Evolutionary conservation across 2,113 vertebrate genomes (phyloP).

Genomic region (Rhabdomys dilectus): DNA sequence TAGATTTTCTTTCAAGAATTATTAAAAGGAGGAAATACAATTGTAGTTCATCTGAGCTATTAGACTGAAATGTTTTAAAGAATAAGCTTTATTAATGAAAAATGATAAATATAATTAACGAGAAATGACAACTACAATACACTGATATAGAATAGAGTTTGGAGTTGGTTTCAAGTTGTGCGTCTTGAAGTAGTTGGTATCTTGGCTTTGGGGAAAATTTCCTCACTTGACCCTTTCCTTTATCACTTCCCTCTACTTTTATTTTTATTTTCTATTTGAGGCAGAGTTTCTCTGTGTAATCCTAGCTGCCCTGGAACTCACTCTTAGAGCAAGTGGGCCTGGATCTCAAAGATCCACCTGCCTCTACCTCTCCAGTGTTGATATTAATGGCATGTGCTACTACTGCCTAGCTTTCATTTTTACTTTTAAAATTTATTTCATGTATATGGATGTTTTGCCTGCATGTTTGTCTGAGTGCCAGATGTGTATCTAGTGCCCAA

Average conservation of each 20-base stretch:
- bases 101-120: background rate
- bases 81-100: background rate
- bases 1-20: background rate
- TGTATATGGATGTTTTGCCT: background rate
- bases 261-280: background rate
- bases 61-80: background rate
- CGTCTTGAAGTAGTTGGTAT: background rate
- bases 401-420: background rate
- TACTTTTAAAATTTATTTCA: background rate
- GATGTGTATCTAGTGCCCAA: background rate
- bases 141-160: too few relatives aligned
- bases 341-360: background rate
- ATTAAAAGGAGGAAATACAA: background rate
- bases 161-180: background rate
- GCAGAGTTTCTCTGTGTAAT: background rate
- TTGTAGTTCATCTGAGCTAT: background rate
- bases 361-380: background rate
- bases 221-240: background rate
- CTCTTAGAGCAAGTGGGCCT: background rate
- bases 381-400: background rate
- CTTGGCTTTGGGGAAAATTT: background rate
- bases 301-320: background rate
- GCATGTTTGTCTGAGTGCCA: background rate
- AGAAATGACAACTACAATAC: background rate
- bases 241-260: background rate